Evolutionary conservation across 2,888 invertebrate genomes (phyloP).

Genomic region (Agonopterix subpropinquella): DNA sequence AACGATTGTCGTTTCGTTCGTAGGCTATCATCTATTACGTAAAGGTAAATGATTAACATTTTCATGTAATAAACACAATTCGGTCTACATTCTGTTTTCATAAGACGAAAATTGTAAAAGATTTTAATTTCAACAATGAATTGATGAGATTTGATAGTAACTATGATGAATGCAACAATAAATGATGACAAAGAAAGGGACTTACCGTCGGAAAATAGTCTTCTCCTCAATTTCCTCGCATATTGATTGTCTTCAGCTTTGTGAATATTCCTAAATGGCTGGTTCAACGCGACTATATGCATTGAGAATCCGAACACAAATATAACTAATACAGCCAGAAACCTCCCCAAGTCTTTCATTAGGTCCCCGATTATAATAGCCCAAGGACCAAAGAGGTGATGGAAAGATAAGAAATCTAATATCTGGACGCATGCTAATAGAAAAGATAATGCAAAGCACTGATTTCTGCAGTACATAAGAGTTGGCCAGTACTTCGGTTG

Average conservation of each 20-base stretch:
- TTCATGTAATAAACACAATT: neutral
- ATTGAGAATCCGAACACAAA: constrained; percentile 99
- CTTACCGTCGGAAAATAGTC: constrained; percentile 85
- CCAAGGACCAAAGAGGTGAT: constrained; percentile 99
- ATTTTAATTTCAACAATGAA: neutral
- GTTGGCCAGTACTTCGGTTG: constrained; percentile 86
- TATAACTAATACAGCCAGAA: constrained; percentile 97
- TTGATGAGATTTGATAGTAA: neutral
- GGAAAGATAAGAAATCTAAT: constrained; percentile 97
- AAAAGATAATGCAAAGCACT: constrained; percentile 96
- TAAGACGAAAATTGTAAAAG: no score
- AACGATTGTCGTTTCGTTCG: constrained; percentile 63
- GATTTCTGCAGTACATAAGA: constrained; percentile 95
- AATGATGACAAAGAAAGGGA: constrained; percentile 25
- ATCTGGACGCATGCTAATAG: constrained; percentile 98
- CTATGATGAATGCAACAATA: constrained; percentile 6
- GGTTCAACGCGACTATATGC: constrained; percentile 96
- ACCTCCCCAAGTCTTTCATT: constrained; percentile 95
- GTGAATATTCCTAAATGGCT: constrained; percentile 87
- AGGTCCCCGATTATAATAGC: constrained; percentile 98
- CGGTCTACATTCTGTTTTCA: neutral
- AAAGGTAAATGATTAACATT: constrained; percentile 10
- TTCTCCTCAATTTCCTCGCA: constrained; percentile 70
- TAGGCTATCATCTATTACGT: constrained; percentile 50
- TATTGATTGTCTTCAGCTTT: constrained; percentile 77